Evolutionary conservation across 2,113 vertebrate genomes (phyloP).

Genomic region (Peromyscus californicus): DNA sequence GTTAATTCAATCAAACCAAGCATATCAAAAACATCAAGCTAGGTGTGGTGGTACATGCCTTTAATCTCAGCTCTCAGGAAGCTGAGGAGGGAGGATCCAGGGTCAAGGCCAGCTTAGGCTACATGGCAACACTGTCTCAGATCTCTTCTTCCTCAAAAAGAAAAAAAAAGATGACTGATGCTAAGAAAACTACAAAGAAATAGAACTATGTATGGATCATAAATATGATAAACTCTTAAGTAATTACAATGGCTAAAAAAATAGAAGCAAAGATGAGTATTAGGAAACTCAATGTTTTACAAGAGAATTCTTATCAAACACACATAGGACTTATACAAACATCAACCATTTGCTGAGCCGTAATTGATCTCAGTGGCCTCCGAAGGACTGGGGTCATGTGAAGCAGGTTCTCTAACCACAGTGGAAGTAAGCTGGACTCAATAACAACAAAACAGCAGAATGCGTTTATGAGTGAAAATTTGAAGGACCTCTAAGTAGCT

Average conservation of each 20-base stretch:
- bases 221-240: background rate
- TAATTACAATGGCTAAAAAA: background rate
- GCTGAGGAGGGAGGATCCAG: background rate
- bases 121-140: background rate
- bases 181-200: background rate
- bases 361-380: background rate
- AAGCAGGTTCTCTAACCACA: background rate
- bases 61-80: too few relatives aligned
- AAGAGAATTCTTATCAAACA: background rate
- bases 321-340: background rate
- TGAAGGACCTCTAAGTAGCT: constrained; percentile 15
- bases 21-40: too few relatives aligned
- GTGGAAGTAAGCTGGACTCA: constrained; percentile 16
- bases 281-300: background rate
- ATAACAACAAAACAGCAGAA: background rate
- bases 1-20: too few relatives aligned
- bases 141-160: background rate
- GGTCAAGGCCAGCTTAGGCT: background rate
- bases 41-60: too few relatives aligned
- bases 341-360: background rate
- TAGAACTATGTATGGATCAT: background rate
- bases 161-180: background rate
- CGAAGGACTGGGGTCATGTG: background rate
- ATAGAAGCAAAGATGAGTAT: background rate
- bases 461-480: background rate